Evolutionary conservation across 1,140 invertebrate genomes (phyloP).

Genomic region (Bombus waltoni): DNA sequence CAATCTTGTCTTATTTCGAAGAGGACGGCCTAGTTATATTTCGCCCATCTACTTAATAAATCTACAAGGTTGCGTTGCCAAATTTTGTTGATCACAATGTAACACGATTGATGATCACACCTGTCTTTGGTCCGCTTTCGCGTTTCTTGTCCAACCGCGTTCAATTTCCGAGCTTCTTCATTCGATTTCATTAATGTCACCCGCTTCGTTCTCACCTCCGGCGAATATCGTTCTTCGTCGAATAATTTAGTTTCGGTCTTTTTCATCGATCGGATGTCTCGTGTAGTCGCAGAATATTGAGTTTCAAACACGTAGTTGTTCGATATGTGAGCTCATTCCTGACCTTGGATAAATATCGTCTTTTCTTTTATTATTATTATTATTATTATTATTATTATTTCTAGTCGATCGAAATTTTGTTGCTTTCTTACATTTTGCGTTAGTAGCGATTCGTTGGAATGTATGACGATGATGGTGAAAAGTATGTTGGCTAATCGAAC

Average conservation of each 20-base stretch:
- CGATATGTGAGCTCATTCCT: too few species aligned
- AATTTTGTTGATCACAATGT: slow-evolving; percentile 42
- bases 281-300: too few species aligned
- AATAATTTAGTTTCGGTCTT: neutral
- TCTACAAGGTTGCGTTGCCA: slow-evolving; percentile 26
- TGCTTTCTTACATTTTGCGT: too few species aligned
- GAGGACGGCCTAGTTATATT: neutral
- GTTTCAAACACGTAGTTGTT: too few species aligned
- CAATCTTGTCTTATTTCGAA: neutral
- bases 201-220: neutral
- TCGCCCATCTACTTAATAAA: slow-evolving; percentile 35
- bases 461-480: too few species aligned
- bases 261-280: neutral
- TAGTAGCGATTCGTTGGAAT: too few species aligned
- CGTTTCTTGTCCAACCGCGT: slow-evolving; percentile 18
- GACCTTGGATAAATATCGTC: too few species aligned
- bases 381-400: too few species aligned
- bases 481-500: too few species aligned
- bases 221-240: neutral
- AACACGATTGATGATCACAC: slow-evolving; percentile 47
- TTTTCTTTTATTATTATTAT: too few species aligned
- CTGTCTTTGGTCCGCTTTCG: slow-evolving; percentile 31
- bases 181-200: neutral
- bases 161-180: slow-evolving; percentile 31
- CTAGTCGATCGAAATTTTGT: too few species aligned